phyloP scores from a whole-genome alignment of 92 coral and sea anemone species.

The Epizoanthus ramosus region DNA sequence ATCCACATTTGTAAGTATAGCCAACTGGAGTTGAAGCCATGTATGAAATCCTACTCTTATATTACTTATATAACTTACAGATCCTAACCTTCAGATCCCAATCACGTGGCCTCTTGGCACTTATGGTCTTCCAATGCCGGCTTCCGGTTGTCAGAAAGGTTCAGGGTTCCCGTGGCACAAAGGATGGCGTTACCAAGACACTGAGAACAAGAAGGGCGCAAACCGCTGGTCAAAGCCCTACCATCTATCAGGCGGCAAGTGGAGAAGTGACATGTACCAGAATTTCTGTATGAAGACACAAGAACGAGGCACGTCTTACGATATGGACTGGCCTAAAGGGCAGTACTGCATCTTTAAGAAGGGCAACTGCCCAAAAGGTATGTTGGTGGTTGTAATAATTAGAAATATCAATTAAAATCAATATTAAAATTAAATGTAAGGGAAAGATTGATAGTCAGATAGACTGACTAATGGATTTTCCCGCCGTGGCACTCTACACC shows the following conservation, averaged over 20 bases:
- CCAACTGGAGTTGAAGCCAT: no score
- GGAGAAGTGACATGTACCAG: slow-evolving; percentile 40
- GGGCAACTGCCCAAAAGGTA: slow-evolving; percentile 54
- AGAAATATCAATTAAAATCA: no score
- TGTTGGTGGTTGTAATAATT: neutral
- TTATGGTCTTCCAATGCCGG: slow-evolving; percentile 67
- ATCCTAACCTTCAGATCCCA: slow-evolving; percentile 43
- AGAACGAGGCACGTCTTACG: slow-evolving; percentile 2
- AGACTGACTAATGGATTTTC: no score
- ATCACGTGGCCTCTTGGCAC: slow-evolving; percentile 66
- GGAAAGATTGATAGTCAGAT: no score
- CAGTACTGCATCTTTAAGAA: slow-evolving; percentile 65
- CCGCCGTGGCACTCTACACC: no score
- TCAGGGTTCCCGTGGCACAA: slow-evolving; percentile 49
- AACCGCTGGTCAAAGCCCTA: slow-evolving; percentile 44
- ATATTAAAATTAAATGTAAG: no score
- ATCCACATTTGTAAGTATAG: no score
- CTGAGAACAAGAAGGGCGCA: slow-evolving; percentile 24
- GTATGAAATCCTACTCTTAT: no score
- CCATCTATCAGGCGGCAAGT: slow-evolving; percentile 31
- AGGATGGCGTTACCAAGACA: slow-evolving; percentile 57
- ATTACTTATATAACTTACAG: neutral
- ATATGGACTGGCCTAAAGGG: slow-evolving; percentile 45
- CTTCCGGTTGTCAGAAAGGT: slow-evolving; percentile 51
- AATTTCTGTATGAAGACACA: slow-evolving; percentile 59